These are phyloP conservation scores for Diplolepis rosae DNA, from an alignment of 2,888 invertebrate genomes.

Conservation along the genomic window DNA sequence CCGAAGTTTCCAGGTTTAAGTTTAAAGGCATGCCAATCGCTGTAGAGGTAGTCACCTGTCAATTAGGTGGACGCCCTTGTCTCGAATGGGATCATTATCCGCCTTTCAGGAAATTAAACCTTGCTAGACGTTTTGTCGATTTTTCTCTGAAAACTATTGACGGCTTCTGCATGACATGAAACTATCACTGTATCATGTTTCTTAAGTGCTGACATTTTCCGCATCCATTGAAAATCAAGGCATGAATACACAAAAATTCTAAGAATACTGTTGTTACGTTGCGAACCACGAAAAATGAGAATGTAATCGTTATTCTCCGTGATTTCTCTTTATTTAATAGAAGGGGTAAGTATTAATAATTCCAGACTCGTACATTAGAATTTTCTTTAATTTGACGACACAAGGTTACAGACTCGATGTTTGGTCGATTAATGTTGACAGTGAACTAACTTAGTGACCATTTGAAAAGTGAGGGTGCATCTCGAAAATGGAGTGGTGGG, in stretches of 20 bases:
- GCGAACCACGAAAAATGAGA: too few species aligned
- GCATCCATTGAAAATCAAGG: slow-evolving; percentile 36
- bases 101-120: slow-evolving; percentile 49
- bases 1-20: slow-evolving; percentile 3
- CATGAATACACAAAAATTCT: neutral
- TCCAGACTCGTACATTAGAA: too few species aligned
- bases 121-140: slow-evolving; percentile 4
- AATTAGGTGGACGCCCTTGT: slow-evolving; percentile 58
- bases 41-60: slow-evolving; percentile 59
- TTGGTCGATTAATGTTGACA: too few species aligned
- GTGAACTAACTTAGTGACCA: too few species aligned
- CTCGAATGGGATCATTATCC: slow-evolving; percentile 56
- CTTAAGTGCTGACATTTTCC: slow-evolving; percentile 25
- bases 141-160: slow-evolving; percentile 17
- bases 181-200: slow-evolving; percentile 16
- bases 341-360: too few species aligned
- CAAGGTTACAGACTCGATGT: too few species aligned
- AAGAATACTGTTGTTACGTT: too few species aligned
- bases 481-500: too few species aligned
- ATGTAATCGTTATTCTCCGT: too few species aligned
- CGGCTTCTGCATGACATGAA: neutral
- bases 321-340: too few species aligned
- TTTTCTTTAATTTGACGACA: too few species aligned
- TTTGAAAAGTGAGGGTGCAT: too few species aligned
- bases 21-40: slow-evolving; percentile 16